Evolutionary conservation across 2,113 vertebrate genomes (phyloP), one percentile per base, ranked within the genome.

Genomic region (Amblyornis subalaris): DNA sequence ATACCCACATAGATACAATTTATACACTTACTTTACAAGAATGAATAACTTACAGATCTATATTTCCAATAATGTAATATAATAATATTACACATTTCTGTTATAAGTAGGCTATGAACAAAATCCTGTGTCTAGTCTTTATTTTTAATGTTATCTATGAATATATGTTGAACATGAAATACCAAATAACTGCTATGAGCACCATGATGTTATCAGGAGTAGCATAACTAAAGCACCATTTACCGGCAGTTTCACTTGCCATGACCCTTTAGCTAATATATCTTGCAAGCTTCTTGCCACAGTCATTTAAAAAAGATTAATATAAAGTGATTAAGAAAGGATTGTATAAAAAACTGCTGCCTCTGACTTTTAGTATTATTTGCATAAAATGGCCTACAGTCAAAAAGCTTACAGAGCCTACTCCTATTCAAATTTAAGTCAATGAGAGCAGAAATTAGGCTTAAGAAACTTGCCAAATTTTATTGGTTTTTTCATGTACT

Each of bases 401-500:
- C 10, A 28, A 64, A 93, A 87, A 36, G 5, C 3, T 51, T 73
- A 18, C 6, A 61, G 26, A 10, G 5, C 2, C 0, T n/a, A 58
- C 25, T 65, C 26, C 3, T 53, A 33, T 54, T 71, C 28, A 71
- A 40, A 83, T 61, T 53, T 2, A 90, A 74, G 31, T 61, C 12
- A 36, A 38, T 36, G 11, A 50, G 9, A 70, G 29, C 4, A 55
- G 17, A 64, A 61, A 69, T 31, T 57, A 47, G 5, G 28, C 12
- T 83, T 69, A 36, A 80, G 26, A 80, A 80, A 29, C 15, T 29
- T 47, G 4, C 3, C 12, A 64, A 8, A 29, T 48, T 50, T 11
- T 48, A 9, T 42, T 45, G 13, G 1, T 1, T 66, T 73, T 77
- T 64, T 73, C 1, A 35, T 29, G 7, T 58, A 33, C 0, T 0